A percentile compares a stretch with the other conserved stretches of the same genome.
phyloP scores from a whole-genome alignment of 2,888 invertebrate genomes.

The Neoascia interrupta region DNA sequence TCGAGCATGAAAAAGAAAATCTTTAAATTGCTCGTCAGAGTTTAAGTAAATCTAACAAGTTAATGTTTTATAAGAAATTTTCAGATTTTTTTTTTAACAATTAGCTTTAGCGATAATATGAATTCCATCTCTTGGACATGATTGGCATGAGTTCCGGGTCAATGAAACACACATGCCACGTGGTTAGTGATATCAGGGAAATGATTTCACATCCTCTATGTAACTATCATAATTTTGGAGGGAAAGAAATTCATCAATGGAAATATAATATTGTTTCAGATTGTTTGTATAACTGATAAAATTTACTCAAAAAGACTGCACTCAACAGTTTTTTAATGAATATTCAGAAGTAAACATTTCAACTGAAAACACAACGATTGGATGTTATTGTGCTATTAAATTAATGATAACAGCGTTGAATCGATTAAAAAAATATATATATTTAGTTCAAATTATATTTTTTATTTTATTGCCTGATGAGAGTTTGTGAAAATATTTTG shows the following conservation, averaged over 20 bases:
- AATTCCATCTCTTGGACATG: not conserved
- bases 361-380: no score
- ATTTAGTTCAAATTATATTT: no score
- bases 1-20: no score
- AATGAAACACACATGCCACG: slow-evolving; percentile 44
- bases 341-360: no score
- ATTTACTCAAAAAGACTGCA: not conserved
- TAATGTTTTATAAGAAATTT: not conserved
- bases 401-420: no score
- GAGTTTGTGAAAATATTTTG: no score
- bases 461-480: no score
- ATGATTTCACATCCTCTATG: not conserved
- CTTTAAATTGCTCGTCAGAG: no score
- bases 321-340: no score
- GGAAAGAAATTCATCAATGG: slow-evolving; percentile 53
- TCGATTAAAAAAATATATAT: no score
- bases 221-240: slow-evolving; percentile 8
- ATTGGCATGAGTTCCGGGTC: slow-evolving; percentile 56
- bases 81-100: not conserved
- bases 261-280: slow-evolving; percentile 12
- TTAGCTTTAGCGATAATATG: not conserved
- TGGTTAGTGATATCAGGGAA: slow-evolving; percentile 12
- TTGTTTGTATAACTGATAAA: not conserved
- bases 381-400: no score
- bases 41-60: slow-evolving; percentile 13